phyloP scores from a whole-genome alignment of 2,797 vertebrate genomes.

The Epinephelus malabaricus region DNA sequence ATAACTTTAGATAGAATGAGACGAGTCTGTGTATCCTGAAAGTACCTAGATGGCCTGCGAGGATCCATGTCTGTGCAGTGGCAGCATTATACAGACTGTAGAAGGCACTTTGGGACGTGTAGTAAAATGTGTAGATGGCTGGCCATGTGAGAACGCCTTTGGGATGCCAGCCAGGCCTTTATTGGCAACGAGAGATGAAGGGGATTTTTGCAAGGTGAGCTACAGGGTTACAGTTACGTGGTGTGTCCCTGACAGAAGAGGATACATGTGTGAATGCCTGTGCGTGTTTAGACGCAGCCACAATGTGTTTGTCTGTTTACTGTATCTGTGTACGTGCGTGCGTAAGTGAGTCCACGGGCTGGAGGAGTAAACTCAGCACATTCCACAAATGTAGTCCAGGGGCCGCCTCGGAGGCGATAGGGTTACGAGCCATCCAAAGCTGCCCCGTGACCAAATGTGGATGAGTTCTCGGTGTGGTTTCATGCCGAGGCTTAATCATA shows the following conservation, averaged over 20 bases:
- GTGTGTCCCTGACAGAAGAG: conserved; percentile 9
- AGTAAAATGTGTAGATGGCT: conserved; percentile 37
- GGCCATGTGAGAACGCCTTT: conserved; percentile 28
- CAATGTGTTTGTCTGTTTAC: conserved; percentile 11
- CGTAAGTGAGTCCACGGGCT: background rate
- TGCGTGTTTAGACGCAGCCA: background rate
- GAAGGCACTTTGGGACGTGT: conserved; percentile 32
- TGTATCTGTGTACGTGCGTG: background rate
- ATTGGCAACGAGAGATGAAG: conserved; percentile 33
- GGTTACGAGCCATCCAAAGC: conserved; percentile 51
- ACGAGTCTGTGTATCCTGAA: conserved; percentile 6
- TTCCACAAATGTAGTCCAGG: conserved; percentile 42
- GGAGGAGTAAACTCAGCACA: conserved; percentile 48
- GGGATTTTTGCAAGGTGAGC: conserved; percentile 46
- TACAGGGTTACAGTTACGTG: conserved; percentile 12
- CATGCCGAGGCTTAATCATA: conserved; percentile 46
- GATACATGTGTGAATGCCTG: conserved; percentile 19
- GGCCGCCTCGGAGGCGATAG: conserved; percentile 33
- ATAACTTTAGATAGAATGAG: conserved; percentile 28
- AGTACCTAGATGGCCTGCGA: conserved; percentile 30
- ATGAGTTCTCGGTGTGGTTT: conserved; percentile 48
- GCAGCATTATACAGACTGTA: conserved; percentile 25
- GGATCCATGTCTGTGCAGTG: conserved; percentile 18
- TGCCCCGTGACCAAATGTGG: conserved; percentile 66
- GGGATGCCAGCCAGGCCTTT: conserved; percentile 34